Conservation (phyloP, 2,888 invertebrate species). For the Tipula confusa region DNA sequence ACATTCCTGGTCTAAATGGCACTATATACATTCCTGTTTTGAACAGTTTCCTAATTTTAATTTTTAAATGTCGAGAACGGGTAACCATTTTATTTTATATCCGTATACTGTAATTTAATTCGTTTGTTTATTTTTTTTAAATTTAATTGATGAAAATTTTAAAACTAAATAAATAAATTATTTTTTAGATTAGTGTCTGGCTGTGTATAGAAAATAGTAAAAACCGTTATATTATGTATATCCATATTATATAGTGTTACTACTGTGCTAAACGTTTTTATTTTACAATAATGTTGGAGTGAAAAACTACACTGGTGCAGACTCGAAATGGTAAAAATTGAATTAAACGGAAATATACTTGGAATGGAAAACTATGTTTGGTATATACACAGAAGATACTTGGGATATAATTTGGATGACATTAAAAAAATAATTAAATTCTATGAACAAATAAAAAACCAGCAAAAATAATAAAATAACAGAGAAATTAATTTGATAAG, state of each 20-base stretch:
- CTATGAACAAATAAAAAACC: background rate
- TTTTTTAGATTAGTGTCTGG: background rate
- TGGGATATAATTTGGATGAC: constrained; percentile 1
- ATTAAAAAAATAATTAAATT: background rate
- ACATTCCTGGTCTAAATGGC: no score
- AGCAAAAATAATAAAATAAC: background rate
- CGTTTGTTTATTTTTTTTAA: background rate
- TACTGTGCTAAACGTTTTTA: constrained; percentile 7
- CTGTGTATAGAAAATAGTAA: no score
- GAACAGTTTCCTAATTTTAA: background rate
- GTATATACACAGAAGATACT: background rate
- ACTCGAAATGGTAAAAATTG: background rate
- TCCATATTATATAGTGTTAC: background rate
- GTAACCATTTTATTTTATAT: no score
- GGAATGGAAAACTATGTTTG: no score
- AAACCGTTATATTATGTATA: background rate
- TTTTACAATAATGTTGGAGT: background rate
- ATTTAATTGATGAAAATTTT: background rate
- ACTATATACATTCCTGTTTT: no score
- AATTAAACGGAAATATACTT: background rate
- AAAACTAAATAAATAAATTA: background rate
- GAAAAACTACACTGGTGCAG: background rate
- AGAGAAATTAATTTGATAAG: background rate
- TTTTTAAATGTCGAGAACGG: background rate
- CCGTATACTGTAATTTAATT: background rate